Conservation (phyloP, 2,113 vertebrate genomes). For the Turdus rufiventris region DNA sequence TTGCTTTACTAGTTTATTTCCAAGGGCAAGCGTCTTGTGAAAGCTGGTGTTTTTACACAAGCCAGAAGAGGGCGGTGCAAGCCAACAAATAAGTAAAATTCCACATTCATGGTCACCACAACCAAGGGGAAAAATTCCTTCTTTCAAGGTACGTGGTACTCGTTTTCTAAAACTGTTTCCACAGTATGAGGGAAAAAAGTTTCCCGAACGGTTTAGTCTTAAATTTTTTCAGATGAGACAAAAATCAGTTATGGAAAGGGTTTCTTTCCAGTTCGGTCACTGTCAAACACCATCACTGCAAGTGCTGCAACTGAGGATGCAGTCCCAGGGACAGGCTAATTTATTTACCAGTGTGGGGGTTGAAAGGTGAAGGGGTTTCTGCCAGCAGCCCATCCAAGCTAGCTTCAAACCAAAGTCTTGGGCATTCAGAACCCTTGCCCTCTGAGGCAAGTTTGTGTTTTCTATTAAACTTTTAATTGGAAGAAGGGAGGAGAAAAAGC, state of each 20-base stretch:
- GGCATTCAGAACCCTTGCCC: accelerated
- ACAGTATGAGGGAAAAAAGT: not conserved
- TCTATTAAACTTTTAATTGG: not conserved
- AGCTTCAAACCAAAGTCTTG: not conserved
- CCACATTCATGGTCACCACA: accelerated
- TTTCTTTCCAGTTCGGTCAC: not conserved
- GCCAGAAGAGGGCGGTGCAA: constrained; percentile 46
- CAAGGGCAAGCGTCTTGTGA: not conserved
- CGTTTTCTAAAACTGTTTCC: not conserved
- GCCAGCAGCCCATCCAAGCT: not conserved
- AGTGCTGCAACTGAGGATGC: not conserved
- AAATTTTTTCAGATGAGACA: not conserved
- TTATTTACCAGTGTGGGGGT: not conserved
- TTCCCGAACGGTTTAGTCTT: not conserved
- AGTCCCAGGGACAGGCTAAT: not conserved
- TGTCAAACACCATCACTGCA: not conserved
- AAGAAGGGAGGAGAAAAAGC: not conserved
- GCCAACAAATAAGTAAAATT: constrained; percentile 14
- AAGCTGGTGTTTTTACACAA: accelerated
- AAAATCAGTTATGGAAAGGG: not conserved
- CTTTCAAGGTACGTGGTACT: not conserved
- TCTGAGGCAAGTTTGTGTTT: not conserved
- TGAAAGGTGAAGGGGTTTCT: not conserved
- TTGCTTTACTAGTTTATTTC: not conserved
- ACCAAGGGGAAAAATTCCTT: not conserved